Percentiles rank a stretch among this genome's conserved stretches.
phyloP scores from a whole-genome alignment of 2,113 vertebrate species.

The Oryzias woworae region DNA sequence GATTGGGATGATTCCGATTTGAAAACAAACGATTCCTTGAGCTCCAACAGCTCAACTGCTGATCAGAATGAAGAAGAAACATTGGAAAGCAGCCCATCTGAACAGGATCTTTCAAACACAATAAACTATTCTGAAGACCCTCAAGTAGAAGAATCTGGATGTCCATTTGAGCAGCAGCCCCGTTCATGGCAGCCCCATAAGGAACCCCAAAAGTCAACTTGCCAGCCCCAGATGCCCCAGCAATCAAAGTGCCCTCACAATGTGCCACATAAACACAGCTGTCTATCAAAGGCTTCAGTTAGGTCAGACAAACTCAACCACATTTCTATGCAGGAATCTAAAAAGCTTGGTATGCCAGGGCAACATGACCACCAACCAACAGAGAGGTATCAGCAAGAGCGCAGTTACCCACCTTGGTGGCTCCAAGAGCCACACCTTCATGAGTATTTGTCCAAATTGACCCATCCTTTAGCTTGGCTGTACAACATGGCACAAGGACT shows the following conservation, averaged over 20 bases:
- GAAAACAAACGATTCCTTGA: not conserved
- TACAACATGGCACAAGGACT: too few species aligned
- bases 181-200: not conserved
- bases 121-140: not conserved
- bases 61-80: not conserved
- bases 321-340: not conserved
- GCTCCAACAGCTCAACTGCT: not conserved
- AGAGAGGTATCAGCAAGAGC: not conserved
- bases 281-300: not conserved
- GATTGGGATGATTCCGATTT: not conserved
- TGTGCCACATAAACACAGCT: not conserved
- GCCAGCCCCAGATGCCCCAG: not conserved
- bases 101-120: not conserved
- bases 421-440: not conserved
- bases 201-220: not conserved
- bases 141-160: not conserved
- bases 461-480: not conserved
- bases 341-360: not conserved
- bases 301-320: not conserved
- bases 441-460: not conserved
- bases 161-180: not conserved
- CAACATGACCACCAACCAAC: not conserved
- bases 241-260: not conserved
- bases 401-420: not conserved
- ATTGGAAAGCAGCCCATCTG: not conserved